Base-by-base conservation (phyloP, 2,888 invertebrate species). In the Ichneumon xanthorius region DNA sequence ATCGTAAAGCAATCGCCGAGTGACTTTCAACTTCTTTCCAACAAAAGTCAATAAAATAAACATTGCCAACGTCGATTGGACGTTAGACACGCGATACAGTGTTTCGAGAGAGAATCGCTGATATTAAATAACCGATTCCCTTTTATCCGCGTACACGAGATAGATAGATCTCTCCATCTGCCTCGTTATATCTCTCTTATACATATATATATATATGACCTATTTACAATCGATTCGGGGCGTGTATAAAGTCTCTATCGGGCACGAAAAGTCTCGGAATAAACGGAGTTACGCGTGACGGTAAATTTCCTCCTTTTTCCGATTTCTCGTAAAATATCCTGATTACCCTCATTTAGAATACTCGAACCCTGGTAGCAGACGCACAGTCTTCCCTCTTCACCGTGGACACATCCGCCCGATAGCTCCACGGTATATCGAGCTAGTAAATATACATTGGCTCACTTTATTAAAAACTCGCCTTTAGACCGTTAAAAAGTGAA, bases 401-500 rank as follows among this genome's bases (percentile, higher is more conserved):
- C 58, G 58, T 22, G 11, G 58, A 55, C 3, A 55, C 6, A 55
- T 55, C 53, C 45, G 45, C 2, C 22, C 55, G 4, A 45, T 45
- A 45, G 14, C 45, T 45, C 45, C 45, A 45, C 45, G 14, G 45
- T 14, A 22, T 9, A 58, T 22, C 58, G 58, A 58, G 19, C 58
- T 22, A 9, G 11, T 22, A 58, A 58, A 58, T 26, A 11, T 58
- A 22, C 14, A 58, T 26, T 22, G 26, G 58, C 58, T 58, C 58
- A 22, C 58, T 58, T 58, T 58, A 58, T 63, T 63, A 63, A 63
- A 33, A 63, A 26, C 30, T 22, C 68, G 67, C 70, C 70, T 61
- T 76, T 33, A 71, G 65, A 73, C 76, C 84, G 80, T 61, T 61
- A 11, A 33, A 58, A 72, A 76, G 63, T 72, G 37, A 84, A 84